Evolutionary conservation across 2,888 invertebrate species (phyloP).

Genomic region (Dendrolimus houi): DNA sequence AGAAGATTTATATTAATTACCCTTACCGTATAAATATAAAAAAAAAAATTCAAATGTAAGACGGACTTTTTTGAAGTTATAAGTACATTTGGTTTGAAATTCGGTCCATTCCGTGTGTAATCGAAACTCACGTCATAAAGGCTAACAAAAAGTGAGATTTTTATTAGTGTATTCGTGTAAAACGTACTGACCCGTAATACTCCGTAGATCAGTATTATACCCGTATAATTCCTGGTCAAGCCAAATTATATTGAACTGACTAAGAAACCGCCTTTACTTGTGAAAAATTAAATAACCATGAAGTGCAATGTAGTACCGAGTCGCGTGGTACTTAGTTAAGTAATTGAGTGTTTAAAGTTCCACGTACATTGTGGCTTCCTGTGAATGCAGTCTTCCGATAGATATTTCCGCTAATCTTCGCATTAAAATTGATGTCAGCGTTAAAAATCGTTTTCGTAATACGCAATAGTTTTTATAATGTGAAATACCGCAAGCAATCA

Average conservation of each 20-base stretch:
- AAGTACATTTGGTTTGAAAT: slow-evolving; percentile 8
- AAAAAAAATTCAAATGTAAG: too few species aligned
- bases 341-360: slow-evolving; percentile 60
- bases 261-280: slow-evolving; percentile 66
- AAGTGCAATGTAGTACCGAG: slow-evolving; percentile 62
- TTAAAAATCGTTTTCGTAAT: slow-evolving; percentile 18
- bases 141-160: slow-evolving; percentile 48
- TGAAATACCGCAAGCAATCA: slow-evolving; percentile 12
- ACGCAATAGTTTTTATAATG: slow-evolving; percentile 19
- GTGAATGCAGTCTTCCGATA: slow-evolving; percentile 74
- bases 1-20: too few species aligned
- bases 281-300: slow-evolving; percentile 50
- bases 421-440: slow-evolving; percentile 61
- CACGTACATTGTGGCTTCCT: slow-evolving; percentile 71
- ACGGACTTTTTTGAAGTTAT: too few species aligned
- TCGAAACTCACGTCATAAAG: slow-evolving; percentile 34
- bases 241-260: slow-evolving; percentile 70
- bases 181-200: slow-evolving; percentile 45
- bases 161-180: slow-evolving; percentile 35
- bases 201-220: slow-evolving; percentile 60
- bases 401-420: slow-evolving; percentile 66
- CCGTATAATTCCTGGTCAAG: slow-evolving; percentile 56
- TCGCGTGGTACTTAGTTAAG: slow-evolving; percentile 66
- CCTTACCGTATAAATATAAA: too few species aligned
- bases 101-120: slow-evolving; percentile 14